Evolutionary conservation across 2,113 vertebrate genomes (phyloP).

Genomic region (Myiopsitta monachus): DNA sequence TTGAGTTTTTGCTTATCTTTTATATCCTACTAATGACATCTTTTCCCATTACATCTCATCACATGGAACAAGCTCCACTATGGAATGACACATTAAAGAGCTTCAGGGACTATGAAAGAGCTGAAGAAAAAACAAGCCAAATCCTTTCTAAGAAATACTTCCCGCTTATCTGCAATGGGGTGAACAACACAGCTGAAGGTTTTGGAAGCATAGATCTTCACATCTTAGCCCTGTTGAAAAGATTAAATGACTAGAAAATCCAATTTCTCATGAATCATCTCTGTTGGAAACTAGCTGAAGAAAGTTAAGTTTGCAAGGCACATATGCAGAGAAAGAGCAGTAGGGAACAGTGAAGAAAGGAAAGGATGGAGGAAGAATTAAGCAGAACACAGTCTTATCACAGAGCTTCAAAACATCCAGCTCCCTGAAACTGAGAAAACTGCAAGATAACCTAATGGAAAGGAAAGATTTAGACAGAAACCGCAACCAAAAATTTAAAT

Average conservation of each 20-base stretch:
- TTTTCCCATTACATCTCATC: background rate
- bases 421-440: background rate
- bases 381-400: background rate
- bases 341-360: background rate
- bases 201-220: background rate
- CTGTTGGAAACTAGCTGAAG: background rate
- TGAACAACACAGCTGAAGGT: background rate
- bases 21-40: rapidly evolving
- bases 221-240: background rate
- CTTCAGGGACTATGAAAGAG: background rate
- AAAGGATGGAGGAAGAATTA: background rate
- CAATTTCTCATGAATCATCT: background rate
- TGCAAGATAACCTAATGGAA: background rate
- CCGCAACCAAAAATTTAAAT: background rate
- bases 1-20: background rate
- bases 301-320: background rate
- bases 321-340: background rate
- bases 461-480: background rate
- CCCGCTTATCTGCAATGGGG: rapidly evolving
- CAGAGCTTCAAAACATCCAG: background rate
- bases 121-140: background rate
- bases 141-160: background rate
- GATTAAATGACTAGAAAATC: background rate
- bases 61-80: background rate
- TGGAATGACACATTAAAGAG: background rate